Percentiles rank a stretch among this genome's conserved stretches.
Evolutionary conservation across 2,113 vertebrate species (phyloP).

Genomic region (Grus americana): DNA sequence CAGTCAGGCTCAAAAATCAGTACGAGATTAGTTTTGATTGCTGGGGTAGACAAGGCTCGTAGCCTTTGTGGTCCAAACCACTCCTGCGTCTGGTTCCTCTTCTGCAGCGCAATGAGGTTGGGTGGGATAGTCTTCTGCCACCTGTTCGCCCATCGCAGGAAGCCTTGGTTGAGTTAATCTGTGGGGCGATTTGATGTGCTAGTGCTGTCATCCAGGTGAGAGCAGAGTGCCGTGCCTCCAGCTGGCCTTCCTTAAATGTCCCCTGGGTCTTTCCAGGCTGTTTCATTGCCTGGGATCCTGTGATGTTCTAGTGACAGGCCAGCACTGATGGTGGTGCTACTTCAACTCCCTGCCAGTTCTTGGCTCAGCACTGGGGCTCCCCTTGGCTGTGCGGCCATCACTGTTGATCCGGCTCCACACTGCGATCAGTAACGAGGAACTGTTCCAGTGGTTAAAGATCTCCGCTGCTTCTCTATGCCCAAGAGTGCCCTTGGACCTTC

Average conservation of each 20-base stretch:
- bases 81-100: not conserved
- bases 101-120: not conserved
- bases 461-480: fast-evolving
- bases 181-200: not conserved
- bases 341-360: not conserved
- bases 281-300: not conserved
- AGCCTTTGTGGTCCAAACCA: not conserved
- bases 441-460: not conserved
- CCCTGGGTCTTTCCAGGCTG: not conserved
- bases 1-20: not conserved
- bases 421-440: not conserved
- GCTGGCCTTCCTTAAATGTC: not conserved
- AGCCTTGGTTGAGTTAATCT: not conserved
- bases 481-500: not conserved
- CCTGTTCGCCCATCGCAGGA: fast-evolving
- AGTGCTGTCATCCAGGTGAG: not conserved
- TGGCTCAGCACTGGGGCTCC: fast-evolving
- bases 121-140: not conserved
- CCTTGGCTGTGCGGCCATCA: fast-evolving
- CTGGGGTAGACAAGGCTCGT: not conserved
- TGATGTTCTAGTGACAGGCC: not conserved
- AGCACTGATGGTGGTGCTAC: not conserved
- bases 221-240: not conserved
- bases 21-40: not conserved
- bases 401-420: not conserved